These are phyloP conservation scores for Lasioglossum vierecki DNA, from an alignment of 2,888 invertebrate genomes.

Conservation along the genomic window DNA sequence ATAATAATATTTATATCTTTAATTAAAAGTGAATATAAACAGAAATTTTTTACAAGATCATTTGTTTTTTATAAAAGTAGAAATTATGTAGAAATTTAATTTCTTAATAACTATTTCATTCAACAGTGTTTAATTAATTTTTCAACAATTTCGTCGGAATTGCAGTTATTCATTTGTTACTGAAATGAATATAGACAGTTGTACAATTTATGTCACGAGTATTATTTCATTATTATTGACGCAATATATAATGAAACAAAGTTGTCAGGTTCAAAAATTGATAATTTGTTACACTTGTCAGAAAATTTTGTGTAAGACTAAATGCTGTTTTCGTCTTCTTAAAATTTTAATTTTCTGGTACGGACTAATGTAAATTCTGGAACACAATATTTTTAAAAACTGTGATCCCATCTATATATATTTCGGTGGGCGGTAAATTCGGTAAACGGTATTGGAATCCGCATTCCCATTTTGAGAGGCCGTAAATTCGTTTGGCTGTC, in stretches of 20 bases:
- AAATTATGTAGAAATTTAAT: background rate
- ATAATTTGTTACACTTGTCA: background rate
- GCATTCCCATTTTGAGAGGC: background rate
- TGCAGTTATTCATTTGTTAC: background rate
- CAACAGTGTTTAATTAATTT: background rate
- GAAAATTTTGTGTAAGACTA: background rate
- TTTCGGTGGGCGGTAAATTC: background rate
- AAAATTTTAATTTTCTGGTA: background rate
- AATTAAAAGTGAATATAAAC: background rate
- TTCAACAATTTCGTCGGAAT: no score
- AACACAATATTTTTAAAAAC: background rate
- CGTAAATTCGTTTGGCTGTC: constrained; percentile 14
- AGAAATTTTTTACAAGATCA: background rate
- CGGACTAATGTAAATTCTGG: background rate
- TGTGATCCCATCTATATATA: background rate
- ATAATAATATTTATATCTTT: background rate
- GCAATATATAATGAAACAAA: background rate
- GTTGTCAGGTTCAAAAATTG: background rate
- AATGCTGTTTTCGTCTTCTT: background rate
- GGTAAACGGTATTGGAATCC: constrained; percentile 18
- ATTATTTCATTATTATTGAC: background rate
- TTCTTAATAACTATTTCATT: background rate
- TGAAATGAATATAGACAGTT: background rate
- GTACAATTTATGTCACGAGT: no score
- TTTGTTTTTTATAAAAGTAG: no score